Evolutionary conservation across 2,113 vertebrate genomes (phyloP), one percentile per base, ranked within the genome.

Genomic region (Salvelinus fontinalis): DNA sequence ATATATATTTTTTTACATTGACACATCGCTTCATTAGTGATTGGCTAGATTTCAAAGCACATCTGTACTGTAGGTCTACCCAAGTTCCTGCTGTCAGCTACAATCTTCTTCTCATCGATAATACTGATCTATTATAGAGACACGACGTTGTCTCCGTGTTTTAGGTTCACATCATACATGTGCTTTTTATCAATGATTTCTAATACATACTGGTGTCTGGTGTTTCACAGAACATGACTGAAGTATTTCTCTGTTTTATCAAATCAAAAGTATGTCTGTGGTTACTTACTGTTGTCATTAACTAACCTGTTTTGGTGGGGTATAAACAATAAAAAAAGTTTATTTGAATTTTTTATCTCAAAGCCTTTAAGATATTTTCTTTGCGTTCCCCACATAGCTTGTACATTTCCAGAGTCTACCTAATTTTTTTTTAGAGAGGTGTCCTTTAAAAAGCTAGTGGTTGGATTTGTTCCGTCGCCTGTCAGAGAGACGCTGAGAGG

Each of bases 11-110:
- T 39, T n/a, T 9, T 7, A n/a, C 22, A 9, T 39, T 39, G 18
- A 12, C 60, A n/a, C 20, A 9, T 24, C 1, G n/a, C 60, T 24
- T 24, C 22, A 12, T 22, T 1, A 64, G 26, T 2, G 60, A 64
- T 64, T 22, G 20, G 69, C 18, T 78, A 39, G 64, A 18, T 79
- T 75, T 76, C 26, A 44, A 70, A 79, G 67, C 83, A 78, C 54
- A 27, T 26, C 18, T n/a, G n/a, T 13, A 39, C 5, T 34, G 1
- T 6, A 6, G 34, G 7, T 2, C 7, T 9, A 39, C 34, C 34
- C 34, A 2, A 39, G 34, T 39, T 8, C 34, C 51, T 16, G 13
- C 18, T 57, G 18, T 67, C n/a, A 44, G 24, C 29, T n/a, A 12
- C 5, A 18, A 12, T 39, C 62, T 22, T 29, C 16, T 51, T 22